Percentiles rank a stretch among this genome's conserved stretches.
These are phyloP conservation scores for Lordiphosa stackelbergi DNA, from an alignment of 1,140 invertebrate species.

Conservation along the genomic window DNA sequence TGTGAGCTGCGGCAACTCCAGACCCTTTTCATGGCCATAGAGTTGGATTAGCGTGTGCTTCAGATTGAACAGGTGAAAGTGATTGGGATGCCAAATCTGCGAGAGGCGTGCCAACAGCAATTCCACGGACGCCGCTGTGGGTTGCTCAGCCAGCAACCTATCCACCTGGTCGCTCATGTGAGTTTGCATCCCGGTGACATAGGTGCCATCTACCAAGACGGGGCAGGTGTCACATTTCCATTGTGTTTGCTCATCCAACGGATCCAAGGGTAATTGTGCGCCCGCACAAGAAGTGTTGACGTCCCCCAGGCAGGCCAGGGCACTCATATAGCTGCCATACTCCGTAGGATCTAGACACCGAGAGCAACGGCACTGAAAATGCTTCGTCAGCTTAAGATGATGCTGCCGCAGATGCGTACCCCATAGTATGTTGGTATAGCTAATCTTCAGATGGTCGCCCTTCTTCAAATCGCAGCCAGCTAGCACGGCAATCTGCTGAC, in stretches of 20 bases:
- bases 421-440: constrained; percentile 91
- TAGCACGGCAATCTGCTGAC: constrained; percentile 82
- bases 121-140: constrained; percentile 81
- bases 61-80: constrained; percentile 88
- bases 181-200: constrained; percentile 80
- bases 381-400: constrained; percentile 88
- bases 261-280: constrained; percentile 83
- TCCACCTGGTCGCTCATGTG: constrained; percentile 87
- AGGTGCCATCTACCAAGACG: constrained; percentile 79
- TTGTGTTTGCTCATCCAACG: constrained; percentile 83
- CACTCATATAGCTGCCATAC: constrained; percentile 85
- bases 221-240: constrained; percentile 86
- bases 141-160: constrained; percentile 80
- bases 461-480: constrained; percentile 83
- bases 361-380: constrained; percentile 86
- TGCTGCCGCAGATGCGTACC: constrained; percentile 86
- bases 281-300: constrained; percentile 79
- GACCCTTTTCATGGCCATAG: constrained; percentile 82
- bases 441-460: constrained; percentile 86
- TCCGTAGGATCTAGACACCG: constrained; percentile 89
- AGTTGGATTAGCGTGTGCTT: constrained; percentile 89
- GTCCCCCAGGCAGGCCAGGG: constrained; percentile 83
- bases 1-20: constrained; percentile 78
- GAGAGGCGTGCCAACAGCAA: constrained; percentile 81
- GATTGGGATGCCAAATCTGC: constrained; percentile 86